These are phyloP conservation scores for Sweltsa coloradensis DNA, from an alignment of 1,140 invertebrate genomes.

Conservation along the genomic window DNA sequence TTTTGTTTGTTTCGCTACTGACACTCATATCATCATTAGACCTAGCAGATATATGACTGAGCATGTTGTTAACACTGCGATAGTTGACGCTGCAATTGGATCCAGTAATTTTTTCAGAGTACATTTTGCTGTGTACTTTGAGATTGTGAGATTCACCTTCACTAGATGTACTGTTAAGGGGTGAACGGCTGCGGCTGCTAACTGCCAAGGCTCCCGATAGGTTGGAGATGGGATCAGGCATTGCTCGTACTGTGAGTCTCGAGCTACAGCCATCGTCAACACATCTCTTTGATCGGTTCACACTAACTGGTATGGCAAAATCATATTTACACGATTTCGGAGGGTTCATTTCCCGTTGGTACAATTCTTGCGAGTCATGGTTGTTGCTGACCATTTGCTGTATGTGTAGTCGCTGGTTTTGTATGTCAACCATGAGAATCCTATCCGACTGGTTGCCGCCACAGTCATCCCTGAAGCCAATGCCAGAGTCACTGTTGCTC, in stretches of 20 bases:
- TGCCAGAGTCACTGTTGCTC: slow-evolving; percentile 89
- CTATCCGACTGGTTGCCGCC: slow-evolving; percentile 64
- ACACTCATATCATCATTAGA: slow-evolving; percentile 10
- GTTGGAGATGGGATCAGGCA: slow-evolving; percentile 30
- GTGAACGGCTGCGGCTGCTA: slow-evolving; percentile 14
- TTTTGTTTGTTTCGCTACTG: slow-evolving; percentile 11
- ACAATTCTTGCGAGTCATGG: not conserved
- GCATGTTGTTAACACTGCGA: too few species aligned
- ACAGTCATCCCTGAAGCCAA: slow-evolving; percentile 81
- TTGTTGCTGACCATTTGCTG: slow-evolving; percentile 20
- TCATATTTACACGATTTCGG: slow-evolving; percentile 2
- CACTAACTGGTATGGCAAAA: not conserved
- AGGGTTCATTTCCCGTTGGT: not conserved
- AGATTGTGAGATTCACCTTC: slow-evolving; percentile 13
- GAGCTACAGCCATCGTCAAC: too few species aligned
- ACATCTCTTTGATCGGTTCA: not conserved
- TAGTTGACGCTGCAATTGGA: too few species aligned
- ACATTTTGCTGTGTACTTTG: not conserved
- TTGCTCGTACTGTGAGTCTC: slow-evolving; percentile 40
- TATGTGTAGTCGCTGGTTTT: slow-evolving; percentile 32
- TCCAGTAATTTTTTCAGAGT: not conserved
- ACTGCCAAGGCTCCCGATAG: not conserved
- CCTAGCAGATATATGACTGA: slow-evolving; percentile 12
- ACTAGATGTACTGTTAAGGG: slow-evolving; percentile 22
- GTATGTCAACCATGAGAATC: slow-evolving; percentile 69